Evolutionary conservation across 2,888 invertebrate genomes (phyloP).

Genomic region (Tetragonisca angustula): DNA sequence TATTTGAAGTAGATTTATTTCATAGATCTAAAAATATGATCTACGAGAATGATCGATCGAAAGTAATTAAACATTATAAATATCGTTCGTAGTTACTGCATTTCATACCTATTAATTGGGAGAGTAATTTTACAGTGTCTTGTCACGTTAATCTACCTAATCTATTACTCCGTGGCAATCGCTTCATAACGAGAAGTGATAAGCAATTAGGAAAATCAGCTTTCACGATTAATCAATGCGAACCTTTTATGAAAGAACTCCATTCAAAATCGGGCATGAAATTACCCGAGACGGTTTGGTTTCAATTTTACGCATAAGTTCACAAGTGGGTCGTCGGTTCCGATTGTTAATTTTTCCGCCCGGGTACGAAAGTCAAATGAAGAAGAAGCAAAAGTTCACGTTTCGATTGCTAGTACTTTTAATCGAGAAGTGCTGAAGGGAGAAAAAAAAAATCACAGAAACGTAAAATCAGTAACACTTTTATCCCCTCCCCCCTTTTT

Average conservation of each 20-base stretch:
- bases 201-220: constrained; percentile 8
- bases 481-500: background rate
- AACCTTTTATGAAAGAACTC: background rate
- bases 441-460: background rate
- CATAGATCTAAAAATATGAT: too few species aligned
- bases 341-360: background rate
- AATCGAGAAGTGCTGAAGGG: background rate
- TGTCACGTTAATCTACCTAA: background rate
- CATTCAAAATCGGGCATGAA: background rate
- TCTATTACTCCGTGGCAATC: background rate
- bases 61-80: too few species aligned
- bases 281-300: background rate
- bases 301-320: background rate
- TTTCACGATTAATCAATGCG: background rate
- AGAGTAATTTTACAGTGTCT: background rate
- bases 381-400: background rate
- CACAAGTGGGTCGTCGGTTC: background rate
- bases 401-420: background rate
- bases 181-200: background rate
- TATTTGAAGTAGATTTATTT: too few species aligned
- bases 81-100: too few species aligned
- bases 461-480: background rate
- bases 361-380: background rate
- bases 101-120: too few species aligned
- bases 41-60: too few species aligned